phyloP scores from a whole-genome alignment of 2,797 vertebrate genomes.

The Anguilla pacifica region DNA sequence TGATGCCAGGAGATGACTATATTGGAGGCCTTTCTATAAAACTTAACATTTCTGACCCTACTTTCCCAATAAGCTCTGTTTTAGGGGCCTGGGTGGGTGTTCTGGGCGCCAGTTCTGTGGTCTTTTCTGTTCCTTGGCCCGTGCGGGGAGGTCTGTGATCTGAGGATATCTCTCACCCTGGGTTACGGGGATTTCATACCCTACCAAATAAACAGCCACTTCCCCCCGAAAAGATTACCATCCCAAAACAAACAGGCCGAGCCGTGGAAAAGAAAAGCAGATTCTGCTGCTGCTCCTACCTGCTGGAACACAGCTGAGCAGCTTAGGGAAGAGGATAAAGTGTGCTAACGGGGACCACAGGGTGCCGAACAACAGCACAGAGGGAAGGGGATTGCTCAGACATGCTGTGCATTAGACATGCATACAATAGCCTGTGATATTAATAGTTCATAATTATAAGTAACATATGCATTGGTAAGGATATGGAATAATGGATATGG shows the following conservation, averaged over 20 bases:
- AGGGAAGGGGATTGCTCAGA: neutral
- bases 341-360: neutral
- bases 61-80: conserved; percentile 25
- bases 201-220: conserved; percentile 22
- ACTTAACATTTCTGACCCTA: conserved; percentile 40
- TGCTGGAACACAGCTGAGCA: conserved; percentile 28
- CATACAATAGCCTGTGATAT: neutral
- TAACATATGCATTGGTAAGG: neutral
- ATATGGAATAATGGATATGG: neutral
- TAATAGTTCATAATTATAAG: neutral
- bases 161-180: conserved; percentile 47
- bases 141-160: neutral
- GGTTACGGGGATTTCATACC: conserved; percentile 35
- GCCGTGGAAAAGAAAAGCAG: neutral
- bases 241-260: conserved; percentile 58
- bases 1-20: conserved; percentile 53
- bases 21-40: conserved; percentile 48
- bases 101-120: neutral
- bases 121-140: neutral
- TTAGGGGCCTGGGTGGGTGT: conserved; percentile 25
- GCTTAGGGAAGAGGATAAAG: neutral
- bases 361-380: neutral
- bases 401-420: neutral
- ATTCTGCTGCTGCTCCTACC: conserved; percentile 34
- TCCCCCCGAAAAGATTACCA: conserved; percentile 20